These are phyloP conservation scores for Nomia melanderi DNA, from an alignment of 1,140 invertebrate species.

Conservation along the genomic window DNA sequence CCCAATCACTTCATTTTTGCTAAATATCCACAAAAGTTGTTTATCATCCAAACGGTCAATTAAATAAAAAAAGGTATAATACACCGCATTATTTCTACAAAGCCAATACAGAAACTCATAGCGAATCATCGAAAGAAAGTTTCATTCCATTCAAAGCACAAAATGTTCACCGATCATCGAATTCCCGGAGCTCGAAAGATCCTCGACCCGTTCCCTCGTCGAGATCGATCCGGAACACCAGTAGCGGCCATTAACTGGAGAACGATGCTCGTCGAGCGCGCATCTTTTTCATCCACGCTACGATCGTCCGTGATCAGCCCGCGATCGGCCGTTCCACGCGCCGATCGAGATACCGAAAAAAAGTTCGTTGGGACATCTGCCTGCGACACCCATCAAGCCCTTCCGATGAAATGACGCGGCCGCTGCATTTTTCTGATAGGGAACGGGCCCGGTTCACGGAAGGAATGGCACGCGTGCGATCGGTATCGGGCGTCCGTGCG, in stretches of 20 bases:
- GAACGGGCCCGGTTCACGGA: slow-evolving; percentile 13
- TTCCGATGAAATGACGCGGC: slow-evolving; percentile 55
- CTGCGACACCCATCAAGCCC: slow-evolving; percentile 49
- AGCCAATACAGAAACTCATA: too few relatives aligned
- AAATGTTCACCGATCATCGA: too few relatives aligned
- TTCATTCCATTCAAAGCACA: too few relatives aligned
- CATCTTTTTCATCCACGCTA: neutral
- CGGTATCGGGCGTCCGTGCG: slow-evolving; percentile 45
- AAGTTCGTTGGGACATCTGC: slow-evolving; percentile 61
- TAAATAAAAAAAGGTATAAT: too few relatives aligned
- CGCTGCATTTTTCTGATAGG: slow-evolving; percentile 42
- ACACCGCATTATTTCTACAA: too few relatives aligned
- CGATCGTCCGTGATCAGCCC: slow-evolving; percentile 22
- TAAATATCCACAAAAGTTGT: too few relatives aligned
- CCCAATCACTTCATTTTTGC: too few relatives aligned
- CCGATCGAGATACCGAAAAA: slow-evolving; percentile 43
- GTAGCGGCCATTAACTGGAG: slow-evolving; percentile 34
- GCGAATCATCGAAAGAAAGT: too few relatives aligned
- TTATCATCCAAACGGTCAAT: too few relatives aligned
- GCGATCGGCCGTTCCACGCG: neutral
- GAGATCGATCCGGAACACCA: neutral
- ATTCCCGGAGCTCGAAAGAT: too few relatives aligned
- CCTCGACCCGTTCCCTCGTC: too few relatives aligned
- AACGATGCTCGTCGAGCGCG: slow-evolving; percentile 1
- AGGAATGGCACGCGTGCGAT: slow-evolving; percentile 59